A percentile compares a stretch with the other conserved stretches of the same genome.
Conservation (phyloP, 1,140 invertebrate genomes). For the Dinothrombium tinctorium region DNA sequence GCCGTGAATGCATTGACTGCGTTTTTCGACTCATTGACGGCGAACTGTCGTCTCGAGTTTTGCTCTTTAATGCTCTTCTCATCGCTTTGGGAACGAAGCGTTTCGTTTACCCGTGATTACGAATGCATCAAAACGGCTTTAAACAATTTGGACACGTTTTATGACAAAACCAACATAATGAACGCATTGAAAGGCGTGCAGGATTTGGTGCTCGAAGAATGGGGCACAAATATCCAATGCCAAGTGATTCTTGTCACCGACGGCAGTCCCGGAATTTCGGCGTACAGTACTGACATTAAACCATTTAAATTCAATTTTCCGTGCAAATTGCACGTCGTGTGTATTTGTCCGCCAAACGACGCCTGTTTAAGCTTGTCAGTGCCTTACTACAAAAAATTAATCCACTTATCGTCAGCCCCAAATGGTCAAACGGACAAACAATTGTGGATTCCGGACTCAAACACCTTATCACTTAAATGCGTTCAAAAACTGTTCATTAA, state of each 20-base stretch:
- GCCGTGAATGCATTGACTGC: conserved; percentile 58
- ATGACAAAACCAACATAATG: conserved; percentile 59
- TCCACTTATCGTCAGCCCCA: conserved; percentile 18
- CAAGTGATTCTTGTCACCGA: conserved; percentile 45
- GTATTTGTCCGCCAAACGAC: conserved; percentile 27
- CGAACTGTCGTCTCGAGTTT: conserved; percentile 66
- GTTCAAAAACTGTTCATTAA: conserved; percentile 41
- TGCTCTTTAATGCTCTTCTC: conserved; percentile 59
- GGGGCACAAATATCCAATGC: conserved; percentile 46
- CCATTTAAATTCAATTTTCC: conserved; percentile 53
- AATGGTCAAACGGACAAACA: conserved; percentile 26
- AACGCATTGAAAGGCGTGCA: conserved; percentile 45
- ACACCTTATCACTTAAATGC: conserved; percentile 28
- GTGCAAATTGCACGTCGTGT: conserved; percentile 47
- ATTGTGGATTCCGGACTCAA: conserved; percentile 36
- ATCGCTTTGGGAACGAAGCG: conserved; percentile 46
- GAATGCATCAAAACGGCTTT: conserved; percentile 45
- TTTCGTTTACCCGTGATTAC: conserved; percentile 61
- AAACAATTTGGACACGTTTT: conserved; percentile 36
- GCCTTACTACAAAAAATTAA: conserved; percentile 26
- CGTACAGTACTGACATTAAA: conserved; percentile 14
- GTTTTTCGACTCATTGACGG: conserved; percentile 54
- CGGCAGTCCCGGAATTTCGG: conserved; percentile 9
- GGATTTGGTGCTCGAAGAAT: conserved; percentile 48
- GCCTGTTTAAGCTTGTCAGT: conserved; percentile 18